Evolutionary conservation across 2,888 invertebrate genomes (phyloP).

Genomic region (Strigamia crassipes): DNA sequence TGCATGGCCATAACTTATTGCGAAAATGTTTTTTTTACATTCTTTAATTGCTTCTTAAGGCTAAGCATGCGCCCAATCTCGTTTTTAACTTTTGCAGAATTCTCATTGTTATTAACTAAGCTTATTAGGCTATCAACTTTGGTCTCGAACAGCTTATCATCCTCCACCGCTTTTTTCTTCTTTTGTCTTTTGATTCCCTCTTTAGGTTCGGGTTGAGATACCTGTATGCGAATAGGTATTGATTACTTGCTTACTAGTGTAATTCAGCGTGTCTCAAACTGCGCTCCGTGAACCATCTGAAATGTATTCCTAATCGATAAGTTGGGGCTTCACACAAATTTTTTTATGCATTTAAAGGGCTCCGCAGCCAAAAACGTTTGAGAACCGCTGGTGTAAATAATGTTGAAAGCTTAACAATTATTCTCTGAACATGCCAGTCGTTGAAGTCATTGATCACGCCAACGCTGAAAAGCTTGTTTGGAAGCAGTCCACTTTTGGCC

Average conservation of each 20-base stretch:
- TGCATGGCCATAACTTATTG: too few species aligned
- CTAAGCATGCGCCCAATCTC: background rate
- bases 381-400: background rate
- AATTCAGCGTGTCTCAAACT: too few species aligned
- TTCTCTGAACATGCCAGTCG: background rate
- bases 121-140: background rate
- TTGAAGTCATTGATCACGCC: background rate
- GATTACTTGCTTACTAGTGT: background rate
- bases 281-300: too few species aligned
- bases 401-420: background rate
- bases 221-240: background rate
- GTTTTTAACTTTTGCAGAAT: background rate
- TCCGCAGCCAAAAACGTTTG: too few species aligned
- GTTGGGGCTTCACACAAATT: too few species aligned
- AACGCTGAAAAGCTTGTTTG: background rate
- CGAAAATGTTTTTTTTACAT: too few species aligned
- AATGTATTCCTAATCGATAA: too few species aligned
- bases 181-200: background rate
- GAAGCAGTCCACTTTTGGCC: background rate
- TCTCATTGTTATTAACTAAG: background rate
- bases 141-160: background rate
- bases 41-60: background rate
- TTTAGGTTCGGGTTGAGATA: background rate
- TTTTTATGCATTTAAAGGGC: too few species aligned
- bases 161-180: background rate